Base-by-base conservation (phyloP, 2,888 invertebrate genomes). In the Synergus laeviventris region DNA sequence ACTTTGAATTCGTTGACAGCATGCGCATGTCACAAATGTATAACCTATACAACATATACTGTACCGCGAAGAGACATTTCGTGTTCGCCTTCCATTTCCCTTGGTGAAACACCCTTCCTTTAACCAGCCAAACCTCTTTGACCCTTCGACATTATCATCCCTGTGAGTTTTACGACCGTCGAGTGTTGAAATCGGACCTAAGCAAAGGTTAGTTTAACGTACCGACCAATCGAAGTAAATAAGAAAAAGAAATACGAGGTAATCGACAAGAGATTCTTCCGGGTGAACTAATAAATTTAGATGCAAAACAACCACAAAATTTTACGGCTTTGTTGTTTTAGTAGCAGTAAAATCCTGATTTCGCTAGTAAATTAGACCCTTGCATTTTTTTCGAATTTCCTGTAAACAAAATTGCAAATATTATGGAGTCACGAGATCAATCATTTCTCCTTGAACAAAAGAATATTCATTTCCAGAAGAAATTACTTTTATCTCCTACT, bases 31-130 rank as follows among this genome's bases (percentile, higher is more conserved):
- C 66, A n/a, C 45, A 64, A 64, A 18, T 38, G 39, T 64, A 16
- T 54, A 75, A 42, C 70, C 74, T 76, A 75, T 75, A 42, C 62
- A 70, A 70, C 70, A 77, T 76, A 78, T 75, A 59, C 24, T 18
- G 74, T 75, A 49, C 76, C 49, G 21, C 39, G 61, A 80, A 80
- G 75, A 80, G 76, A 75, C 75, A 80, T 76, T 78, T 76, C 74
- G 61, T 78, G 78, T 77, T 78, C 73, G 61, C 75, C 74, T 80
- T 75, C 74, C 75, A 75, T 78, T 80, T 60, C 66, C 74, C 61
- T 39, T 66, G 62, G 74, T 18, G 54, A 76, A 66, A 78, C 74
- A 76, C 66, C 75, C 74, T 74, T 75, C 76, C 73, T 73, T 75
- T 45, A 74, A 38, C 36, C 24, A 76, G 45, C 39, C 74, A 61